Evolutionary conservation across 2,113 vertebrate genomes (phyloP).

Genomic region (Willisornis vidua): DNA sequence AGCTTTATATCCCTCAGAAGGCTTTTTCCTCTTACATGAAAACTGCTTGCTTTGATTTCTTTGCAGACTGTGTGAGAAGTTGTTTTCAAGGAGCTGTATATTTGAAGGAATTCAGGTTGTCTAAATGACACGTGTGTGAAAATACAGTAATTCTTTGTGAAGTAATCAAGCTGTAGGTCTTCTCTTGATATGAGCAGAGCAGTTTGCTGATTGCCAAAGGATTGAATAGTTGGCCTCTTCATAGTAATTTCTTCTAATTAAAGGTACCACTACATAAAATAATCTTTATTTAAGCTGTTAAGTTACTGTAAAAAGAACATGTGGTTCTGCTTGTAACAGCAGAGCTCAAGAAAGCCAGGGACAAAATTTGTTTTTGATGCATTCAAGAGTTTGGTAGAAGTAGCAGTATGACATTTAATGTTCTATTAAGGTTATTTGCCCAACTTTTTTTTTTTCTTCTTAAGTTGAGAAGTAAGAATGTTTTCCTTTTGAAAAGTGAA

Average conservation of each 20-base stretch:
- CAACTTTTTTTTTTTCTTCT: neutral
- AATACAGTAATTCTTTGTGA: neutral
- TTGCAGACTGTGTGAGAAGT: neutral
- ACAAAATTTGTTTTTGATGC: neutral
- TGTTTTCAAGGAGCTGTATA: conserved; percentile 1
- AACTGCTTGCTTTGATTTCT: conserved; percentile 10
- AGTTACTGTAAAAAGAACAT: neutral
- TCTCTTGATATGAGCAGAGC: neutral
- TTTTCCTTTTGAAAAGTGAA: neutral
- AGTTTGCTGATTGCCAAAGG: neutral
- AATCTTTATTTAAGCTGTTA: neutral
- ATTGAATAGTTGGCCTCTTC: neutral
- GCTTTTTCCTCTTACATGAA: neutral
- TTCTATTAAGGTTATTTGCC: neutral
- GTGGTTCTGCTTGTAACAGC: neutral
- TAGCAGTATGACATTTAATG: neutral
- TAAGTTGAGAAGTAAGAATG: neutral
- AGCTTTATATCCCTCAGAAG: neutral
- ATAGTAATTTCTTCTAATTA: neutral
- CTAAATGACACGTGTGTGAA: neutral
- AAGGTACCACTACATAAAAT: neutral
- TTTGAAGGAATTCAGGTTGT: conserved; percentile 23
- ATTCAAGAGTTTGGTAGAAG: neutral
- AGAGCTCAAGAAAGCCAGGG: neutral
- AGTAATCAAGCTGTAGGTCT: conserved; percentile 14